Conservation (phyloP, 2,888 invertebrate genomes). For the Eupithecia subumbrata region DNA sequence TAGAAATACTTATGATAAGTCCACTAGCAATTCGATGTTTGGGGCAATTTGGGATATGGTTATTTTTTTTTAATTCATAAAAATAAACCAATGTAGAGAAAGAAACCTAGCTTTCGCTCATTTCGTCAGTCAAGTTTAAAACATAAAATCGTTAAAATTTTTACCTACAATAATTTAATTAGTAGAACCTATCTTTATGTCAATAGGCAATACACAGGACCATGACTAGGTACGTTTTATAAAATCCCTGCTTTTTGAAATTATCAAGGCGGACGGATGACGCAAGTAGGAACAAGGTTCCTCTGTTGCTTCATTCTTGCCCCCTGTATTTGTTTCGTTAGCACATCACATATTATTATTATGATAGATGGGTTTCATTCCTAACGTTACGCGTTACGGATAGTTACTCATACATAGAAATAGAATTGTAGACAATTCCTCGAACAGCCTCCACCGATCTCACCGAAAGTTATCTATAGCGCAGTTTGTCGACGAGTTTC, state of each 20-base stretch:
- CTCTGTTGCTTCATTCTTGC: not conserved
- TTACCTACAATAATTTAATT: too few species aligned
- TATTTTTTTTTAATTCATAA: not conserved
- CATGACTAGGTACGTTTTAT: not conserved
- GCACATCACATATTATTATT: not conserved
- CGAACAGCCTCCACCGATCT: not conserved
- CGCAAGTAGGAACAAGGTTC: not conserved
- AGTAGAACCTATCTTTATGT: too few species aligned
- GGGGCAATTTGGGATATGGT: not conserved
- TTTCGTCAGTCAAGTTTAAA: not conserved
- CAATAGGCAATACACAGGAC: not conserved
- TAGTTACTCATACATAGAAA: not conserved
- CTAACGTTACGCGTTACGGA: not conserved
- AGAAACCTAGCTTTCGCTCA: not conserved
- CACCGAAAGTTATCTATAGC: constrained; percentile 55
- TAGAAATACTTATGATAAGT: not conserved
- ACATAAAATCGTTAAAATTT: not conserved
- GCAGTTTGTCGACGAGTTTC: constrained; percentile 88
- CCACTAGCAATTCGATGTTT: not conserved
- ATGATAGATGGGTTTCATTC: not conserved
- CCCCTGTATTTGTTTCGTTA: not conserved
- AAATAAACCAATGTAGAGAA: not conserved
- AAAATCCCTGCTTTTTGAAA: not conserved
- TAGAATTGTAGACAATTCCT: not conserved
- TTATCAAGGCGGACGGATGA: not conserved